Conservation (phyloP, 2,888 invertebrate species). For the Ypsolopha sequella region DNA sequence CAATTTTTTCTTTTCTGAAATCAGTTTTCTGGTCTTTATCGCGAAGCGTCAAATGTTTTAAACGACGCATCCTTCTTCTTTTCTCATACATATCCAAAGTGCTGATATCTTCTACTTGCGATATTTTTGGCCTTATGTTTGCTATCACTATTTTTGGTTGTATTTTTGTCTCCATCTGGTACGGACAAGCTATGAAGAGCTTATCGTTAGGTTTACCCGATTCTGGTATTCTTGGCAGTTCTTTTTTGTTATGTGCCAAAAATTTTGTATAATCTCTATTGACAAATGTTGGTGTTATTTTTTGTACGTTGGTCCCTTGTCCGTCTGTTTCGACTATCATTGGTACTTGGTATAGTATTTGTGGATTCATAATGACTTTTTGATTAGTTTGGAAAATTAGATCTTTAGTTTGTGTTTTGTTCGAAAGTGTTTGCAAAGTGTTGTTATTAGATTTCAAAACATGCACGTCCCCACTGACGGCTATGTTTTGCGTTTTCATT, state of each 20-base stretch:
- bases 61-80: constrained; percentile 50
- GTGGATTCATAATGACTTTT: constrained; percentile 47
- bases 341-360: constrained; percentile 56
- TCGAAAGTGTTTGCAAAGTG: constrained; percentile 33
- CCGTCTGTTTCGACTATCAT: constrained; percentile 41
- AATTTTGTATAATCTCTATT: constrained; percentile 33
- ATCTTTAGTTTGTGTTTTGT: constrained; percentile 30
- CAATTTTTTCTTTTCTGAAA: constrained; percentile 25
- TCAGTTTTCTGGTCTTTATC: constrained; percentile 27
- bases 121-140: constrained; percentile 36
- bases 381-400: constrained; percentile 38
- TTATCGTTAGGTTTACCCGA: constrained; percentile 40
- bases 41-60: constrained; percentile 43
- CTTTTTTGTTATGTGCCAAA: constrained; percentile 25
- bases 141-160: constrained; percentile 53
- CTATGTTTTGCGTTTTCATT: constrained; percentile 20
- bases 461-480: constrained; percentile 36
- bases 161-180: constrained; percentile 47
- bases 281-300: constrained; percentile 14
- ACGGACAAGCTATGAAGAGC: constrained; percentile 45
- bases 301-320: constrained; percentile 26
- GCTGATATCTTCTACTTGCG: constrained; percentile 45
- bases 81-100: constrained; percentile 68
- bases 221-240: constrained; percentile 30
- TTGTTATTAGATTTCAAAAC: constrained; percentile 42